Base-by-base conservation (phyloP, 2,113 vertebrate genomes). In the Chaetorhynchus papuensis region DNA sequence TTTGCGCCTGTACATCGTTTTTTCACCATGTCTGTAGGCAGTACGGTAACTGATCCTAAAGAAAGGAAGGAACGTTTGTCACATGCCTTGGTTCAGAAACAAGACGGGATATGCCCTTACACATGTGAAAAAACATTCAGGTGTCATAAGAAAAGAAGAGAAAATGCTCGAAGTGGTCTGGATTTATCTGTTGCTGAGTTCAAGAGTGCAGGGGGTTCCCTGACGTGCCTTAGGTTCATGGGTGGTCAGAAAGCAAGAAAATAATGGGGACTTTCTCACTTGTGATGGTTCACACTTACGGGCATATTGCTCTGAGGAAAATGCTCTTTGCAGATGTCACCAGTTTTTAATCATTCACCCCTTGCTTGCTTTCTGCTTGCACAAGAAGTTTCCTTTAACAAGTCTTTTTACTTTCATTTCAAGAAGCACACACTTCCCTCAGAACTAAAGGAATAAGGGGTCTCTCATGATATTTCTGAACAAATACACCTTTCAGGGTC, bases 1-100 rank as follows among this genome's bases (percentile, higher is more conserved):
- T 96, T 99, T 99, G 75, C 99, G 98, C 24, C 99, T 97, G 71
- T 99, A 99, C 99, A 99, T 99, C 1, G 98, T 99, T 97, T 99
- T 99, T 89, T 99, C 98, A 78, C 99, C 99, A 74, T 99, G 98
- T 35, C 99, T 99, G 88, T 99, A 99, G 26, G 99, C 99, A 5
- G 98, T 99, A 72, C 98, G 98, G 88, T 99, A 99, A 96, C 98
- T 99, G 90, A 99, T 98, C 98, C 99, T 99, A 71, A 35, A 22
- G 56, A 78, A n/a, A 69, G 84, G 42, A 91, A 90, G 8, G 47
- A 86, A 89, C 9, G 50, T 13, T 31, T 44, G 7, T 96, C 93
- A 96, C 41, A 76, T 39, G 74, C 35, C 50, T n/a, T 26, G 4
- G 30, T 2, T 84, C 50, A 74, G 53, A 69, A 92, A 72, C 18